phyloP scores from a whole-genome alignment of 2,113 vertebrate species.

The Corvus hawaiiensis region DNA sequence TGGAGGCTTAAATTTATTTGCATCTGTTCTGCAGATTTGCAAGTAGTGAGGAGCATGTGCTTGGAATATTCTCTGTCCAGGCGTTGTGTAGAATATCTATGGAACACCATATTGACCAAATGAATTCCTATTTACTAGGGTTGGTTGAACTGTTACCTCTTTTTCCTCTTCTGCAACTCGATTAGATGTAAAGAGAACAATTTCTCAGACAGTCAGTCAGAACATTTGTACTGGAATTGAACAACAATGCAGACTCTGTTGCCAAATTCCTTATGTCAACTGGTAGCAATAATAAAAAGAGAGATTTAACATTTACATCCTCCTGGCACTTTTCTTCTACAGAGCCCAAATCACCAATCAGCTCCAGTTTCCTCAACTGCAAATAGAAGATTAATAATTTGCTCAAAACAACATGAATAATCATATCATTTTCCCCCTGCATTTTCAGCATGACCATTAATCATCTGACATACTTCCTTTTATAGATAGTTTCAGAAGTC shows the following conservation, averaged over 20 bases:
- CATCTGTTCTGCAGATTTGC: not conserved
- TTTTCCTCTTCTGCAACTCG: not conserved
- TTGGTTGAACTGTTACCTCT: not conserved
- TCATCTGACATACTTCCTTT: not conserved
- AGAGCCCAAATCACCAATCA: not conserved
- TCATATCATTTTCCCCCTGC: accelerated
- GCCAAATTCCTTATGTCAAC: not conserved
- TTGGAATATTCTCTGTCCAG: not conserved
- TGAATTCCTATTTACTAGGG: not conserved
- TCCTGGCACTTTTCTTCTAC: not conserved
- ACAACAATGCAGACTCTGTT: not conserved
- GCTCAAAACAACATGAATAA: not conserved
- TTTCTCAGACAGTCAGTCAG: not conserved
- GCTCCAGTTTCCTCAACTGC: not conserved
- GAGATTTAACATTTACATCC: not conserved
- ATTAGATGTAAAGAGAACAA: not conserved
- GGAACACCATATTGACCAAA: not conserved
- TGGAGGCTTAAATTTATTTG: not conserved
- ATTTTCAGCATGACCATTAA: not conserved
- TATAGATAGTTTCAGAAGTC: not conserved
- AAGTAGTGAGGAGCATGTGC: not conserved
- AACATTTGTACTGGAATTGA: not conserved
- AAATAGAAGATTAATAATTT: not conserved
- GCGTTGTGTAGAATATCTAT: accelerated
- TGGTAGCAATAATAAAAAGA: not conserved